phyloP scores from a whole-genome alignment of 2,797 vertebrate genomes.

The Carduelis carduelis region DNA sequence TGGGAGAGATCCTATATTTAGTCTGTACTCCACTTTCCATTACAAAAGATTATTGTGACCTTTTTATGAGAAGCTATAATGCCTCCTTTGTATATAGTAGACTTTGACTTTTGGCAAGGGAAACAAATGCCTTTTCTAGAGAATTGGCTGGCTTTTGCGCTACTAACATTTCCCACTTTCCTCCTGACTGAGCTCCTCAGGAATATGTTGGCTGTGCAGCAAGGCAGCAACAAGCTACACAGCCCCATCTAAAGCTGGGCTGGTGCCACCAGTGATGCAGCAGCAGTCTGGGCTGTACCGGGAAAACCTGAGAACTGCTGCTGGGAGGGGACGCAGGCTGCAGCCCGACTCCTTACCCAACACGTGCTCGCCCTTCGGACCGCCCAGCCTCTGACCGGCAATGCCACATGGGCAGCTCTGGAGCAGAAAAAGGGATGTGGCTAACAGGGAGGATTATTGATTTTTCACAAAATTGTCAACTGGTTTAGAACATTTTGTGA shows the following conservation, averaged over 20 bases:
- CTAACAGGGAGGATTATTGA: background rate
- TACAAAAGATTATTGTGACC: conserved; percentile 51
- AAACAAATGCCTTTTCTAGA: conserved; percentile 26
- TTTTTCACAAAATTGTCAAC: background rate
- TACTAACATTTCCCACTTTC: conserved; percentile 3
- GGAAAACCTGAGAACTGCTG: background rate
- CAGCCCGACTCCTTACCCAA: background rate
- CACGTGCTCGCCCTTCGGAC: accelerated
- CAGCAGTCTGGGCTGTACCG: background rate
- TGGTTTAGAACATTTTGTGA: background rate
- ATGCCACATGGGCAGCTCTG: background rate
- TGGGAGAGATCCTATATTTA: conserved; percentile 49
- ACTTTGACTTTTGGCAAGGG: conserved; percentile 44
- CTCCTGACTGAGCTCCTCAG: background rate
- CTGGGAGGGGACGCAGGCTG: background rate
- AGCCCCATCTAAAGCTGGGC: conserved; percentile 13
- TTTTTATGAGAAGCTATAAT: conserved; percentile 51
- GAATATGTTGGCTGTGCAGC: background rate
- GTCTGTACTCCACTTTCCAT: conserved; percentile 25
- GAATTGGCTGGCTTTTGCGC: background rate
- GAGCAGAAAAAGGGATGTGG: background rate
- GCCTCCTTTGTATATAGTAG: conserved; percentile 48
- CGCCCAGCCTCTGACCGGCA: background rate
- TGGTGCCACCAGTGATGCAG: conserved; percentile 42
- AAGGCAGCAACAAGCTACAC: background rate